Conservation (phyloP, 2,113 vertebrate species). For the Stigmatopora argus region DNA sequence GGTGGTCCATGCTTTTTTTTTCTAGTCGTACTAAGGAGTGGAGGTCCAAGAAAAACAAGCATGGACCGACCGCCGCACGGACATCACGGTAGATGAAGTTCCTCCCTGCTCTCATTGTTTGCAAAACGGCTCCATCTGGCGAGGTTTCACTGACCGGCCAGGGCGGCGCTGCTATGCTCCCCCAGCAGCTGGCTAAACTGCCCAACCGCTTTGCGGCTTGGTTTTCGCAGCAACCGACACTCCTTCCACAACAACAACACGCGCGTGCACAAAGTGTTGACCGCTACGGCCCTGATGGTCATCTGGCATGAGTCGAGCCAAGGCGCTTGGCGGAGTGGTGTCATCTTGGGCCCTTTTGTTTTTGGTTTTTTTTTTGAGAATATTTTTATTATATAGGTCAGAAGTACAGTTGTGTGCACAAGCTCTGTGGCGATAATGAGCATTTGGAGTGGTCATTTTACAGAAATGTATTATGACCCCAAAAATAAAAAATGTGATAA, state of each 20-base stretch:
- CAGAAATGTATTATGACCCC: no score
- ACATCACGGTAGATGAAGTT: constrained; percentile 13
- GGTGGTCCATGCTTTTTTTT: neutral
- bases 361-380: constrained; percentile 17
- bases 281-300: constrained; percentile 57
- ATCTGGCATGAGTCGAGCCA: constrained; percentile 48
- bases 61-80: neutral
- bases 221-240: constrained; percentile 61
- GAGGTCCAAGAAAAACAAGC: neutral
- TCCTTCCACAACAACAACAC: constrained; percentile 43
- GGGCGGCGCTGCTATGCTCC: constrained; percentile 32
- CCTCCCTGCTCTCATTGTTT: constrained; percentile 57
- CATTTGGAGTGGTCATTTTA: neutral
- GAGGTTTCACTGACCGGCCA: constrained; percentile 66
- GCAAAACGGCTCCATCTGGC: constrained; percentile 67
- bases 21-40: neutral
- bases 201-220: constrained; percentile 66
- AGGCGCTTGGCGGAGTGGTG: constrained; percentile 30
- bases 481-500: no score
- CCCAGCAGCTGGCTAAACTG: constrained; percentile 72
- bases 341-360: constrained; percentile 51
- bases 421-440: neutral
- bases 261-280: constrained; percentile 39
- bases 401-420: constrained; percentile 8
- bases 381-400: constrained; percentile 16